These are phyloP conservation scores for Pogonomyrmex barbatus DNA, from an alignment of 1,140 invertebrate genomes.

Conservation along the genomic window DNA sequence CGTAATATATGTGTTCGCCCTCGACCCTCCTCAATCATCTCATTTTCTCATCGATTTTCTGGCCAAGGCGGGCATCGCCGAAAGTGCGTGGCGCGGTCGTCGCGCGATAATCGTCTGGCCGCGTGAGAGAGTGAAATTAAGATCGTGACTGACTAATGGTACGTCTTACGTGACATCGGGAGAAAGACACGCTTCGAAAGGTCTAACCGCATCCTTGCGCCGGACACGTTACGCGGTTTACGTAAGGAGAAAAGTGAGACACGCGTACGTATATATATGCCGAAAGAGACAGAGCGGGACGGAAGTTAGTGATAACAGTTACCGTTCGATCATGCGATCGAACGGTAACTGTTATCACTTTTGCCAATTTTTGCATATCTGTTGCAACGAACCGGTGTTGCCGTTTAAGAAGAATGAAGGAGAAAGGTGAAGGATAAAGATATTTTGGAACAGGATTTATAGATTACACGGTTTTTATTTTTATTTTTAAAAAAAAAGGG, in stretches of 20 bases:
- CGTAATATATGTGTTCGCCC: not conserved
- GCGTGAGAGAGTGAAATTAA: slow-evolving; percentile 77
- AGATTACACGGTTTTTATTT: not conserved
- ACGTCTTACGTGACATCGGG: slow-evolving; percentile 77
- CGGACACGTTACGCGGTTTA: slow-evolving; percentile 73
- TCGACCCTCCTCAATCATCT: not conserved
- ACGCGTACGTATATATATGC: slow-evolving; percentile 1
- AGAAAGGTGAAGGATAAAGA: not conserved
- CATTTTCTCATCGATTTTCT: not conserved
- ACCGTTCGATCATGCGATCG: not conserved
- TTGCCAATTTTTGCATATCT: slow-evolving; percentile 11
- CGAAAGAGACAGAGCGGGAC: slow-evolving; percentile 7
- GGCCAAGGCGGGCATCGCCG: not conserved
- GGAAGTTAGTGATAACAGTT: slow-evolving; percentile 33
- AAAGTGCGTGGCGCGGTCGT: not conserved
- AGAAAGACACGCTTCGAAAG: slow-evolving; percentile 75
- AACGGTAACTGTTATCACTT: slow-evolving; percentile 35
- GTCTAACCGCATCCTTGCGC: slow-evolving; percentile 78
- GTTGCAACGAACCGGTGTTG: not conserved
- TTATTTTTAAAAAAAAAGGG: no score
- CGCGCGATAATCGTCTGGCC: slow-evolving; percentile 58
- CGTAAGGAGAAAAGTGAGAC: slow-evolving; percentile 75
- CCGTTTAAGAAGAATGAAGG: not conserved
- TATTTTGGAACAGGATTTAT: not conserved
- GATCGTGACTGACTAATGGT: slow-evolving; percentile 75